A percentile compares a stretch with the other conserved stretches of the same genome.
Evolutionary conservation across 2,797 vertebrate species (phyloP).

Genomic region (Chrosomus eos): DNA sequence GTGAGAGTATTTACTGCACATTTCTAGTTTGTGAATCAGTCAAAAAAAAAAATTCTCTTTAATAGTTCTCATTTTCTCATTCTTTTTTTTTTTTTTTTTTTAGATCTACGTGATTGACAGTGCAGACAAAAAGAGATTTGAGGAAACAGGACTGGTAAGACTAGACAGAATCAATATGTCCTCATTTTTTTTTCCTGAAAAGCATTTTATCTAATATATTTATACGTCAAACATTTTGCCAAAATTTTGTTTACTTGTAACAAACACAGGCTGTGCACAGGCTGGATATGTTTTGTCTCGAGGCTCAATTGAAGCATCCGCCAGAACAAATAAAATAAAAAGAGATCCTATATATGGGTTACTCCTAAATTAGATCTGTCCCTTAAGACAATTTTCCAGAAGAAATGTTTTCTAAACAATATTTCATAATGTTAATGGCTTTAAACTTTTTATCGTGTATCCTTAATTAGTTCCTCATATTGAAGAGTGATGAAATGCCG

Average conservation of each 20-base stretch:
- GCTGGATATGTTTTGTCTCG: background rate
- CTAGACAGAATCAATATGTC: background rate
- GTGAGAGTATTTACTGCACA: background rate
- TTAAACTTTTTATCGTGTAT: background rate
- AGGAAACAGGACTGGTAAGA: constrained; percentile 88
- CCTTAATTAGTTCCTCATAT: background rate
- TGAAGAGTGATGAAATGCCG: background rate
- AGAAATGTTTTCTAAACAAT: background rate
- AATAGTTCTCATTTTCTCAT: background rate
- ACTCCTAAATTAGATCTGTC: background rate
- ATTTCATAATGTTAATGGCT: background rate
- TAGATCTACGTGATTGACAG: constrained; percentile 94
- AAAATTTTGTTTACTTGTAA: background rate
- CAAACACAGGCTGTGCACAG: no score
- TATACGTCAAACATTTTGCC: background rate
- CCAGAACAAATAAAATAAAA: background rate
- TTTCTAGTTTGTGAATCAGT: background rate
- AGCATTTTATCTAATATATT: background rate
- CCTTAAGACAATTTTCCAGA: background rate
- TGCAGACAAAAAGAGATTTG: constrained; percentile 89
- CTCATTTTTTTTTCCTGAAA: background rate
- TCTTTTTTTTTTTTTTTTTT: constrained; percentile 12
- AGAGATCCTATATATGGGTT: background rate
- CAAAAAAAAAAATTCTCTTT: background rate
- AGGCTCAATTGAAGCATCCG: background rate